These are phyloP conservation scores for Sussaba pulchella DNA, from an alignment of 2,888 invertebrate genomes.

Conservation along the genomic window DNA sequence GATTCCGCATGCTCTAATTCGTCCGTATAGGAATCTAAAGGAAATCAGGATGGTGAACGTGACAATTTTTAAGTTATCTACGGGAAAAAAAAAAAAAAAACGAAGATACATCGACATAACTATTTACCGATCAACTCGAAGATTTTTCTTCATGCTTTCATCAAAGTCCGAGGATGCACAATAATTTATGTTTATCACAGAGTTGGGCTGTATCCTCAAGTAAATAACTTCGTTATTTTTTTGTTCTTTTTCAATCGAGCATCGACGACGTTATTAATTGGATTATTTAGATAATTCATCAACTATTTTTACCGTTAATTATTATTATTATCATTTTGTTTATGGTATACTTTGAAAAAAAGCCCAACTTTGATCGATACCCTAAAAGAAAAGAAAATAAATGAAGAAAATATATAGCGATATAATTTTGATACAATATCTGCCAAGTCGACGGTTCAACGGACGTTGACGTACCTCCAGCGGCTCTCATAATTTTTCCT, in stretches of 20 bases:
- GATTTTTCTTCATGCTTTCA: constrained; percentile 45
- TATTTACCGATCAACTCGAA: constrained; percentile 38
- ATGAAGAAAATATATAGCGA: constrained; percentile 37
- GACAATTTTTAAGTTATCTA: constrained; percentile 49
- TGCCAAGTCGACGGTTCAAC: constrained; percentile 47
- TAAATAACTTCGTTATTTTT: too few relatives aligned
- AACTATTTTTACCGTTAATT: too few relatives aligned
- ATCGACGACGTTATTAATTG: too few relatives aligned
- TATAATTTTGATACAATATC: constrained; percentile 46
- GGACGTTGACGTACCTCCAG: constrained; percentile 88
- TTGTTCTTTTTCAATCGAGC: too few relatives aligned
- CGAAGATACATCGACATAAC: constrained; percentile 15
- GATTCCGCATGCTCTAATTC: constrained; percentile 49
- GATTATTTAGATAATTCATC: too few relatives aligned
- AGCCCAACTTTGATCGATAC: constrained; percentile 39
- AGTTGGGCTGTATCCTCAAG: constrained; percentile 19
- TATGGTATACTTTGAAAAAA: not conserved
- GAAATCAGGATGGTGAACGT: constrained; percentile 33
- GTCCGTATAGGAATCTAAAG: constrained; percentile 16
- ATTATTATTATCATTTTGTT: too few relatives aligned
- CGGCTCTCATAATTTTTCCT: constrained; percentile 91
- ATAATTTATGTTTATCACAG: constrained; percentile 25
- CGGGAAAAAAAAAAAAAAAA: not conserved
- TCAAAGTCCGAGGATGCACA: constrained; percentile 52
- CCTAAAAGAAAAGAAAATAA: constrained; percentile 33